Evolutionary conservation across 2,113 vertebrate genomes (phyloP).

Genomic region (Illadopsis cleaveri): DNA sequence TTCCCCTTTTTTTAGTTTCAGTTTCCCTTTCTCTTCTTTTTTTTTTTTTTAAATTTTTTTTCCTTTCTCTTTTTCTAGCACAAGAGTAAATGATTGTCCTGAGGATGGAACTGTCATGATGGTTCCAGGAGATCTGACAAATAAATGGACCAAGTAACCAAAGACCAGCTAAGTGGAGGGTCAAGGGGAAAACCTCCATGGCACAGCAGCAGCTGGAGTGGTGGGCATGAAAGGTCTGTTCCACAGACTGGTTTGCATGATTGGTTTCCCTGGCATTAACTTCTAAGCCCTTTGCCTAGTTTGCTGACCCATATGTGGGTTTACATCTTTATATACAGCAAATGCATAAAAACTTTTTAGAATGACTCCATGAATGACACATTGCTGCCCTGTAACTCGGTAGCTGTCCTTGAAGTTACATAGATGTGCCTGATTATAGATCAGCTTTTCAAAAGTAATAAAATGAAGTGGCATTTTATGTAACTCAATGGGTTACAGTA

Average conservation of each 20-base stretch:
- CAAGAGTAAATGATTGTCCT: not conserved
- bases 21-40: not conserved
- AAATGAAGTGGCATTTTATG: constrained; percentile 44
- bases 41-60: no score
- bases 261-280: not conserved
- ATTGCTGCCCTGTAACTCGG: not conserved
- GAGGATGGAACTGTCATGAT: not conserved
- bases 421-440: constrained; percentile 30
- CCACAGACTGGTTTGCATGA: not conserved
- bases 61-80: not conserved
- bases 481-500: constrained; percentile 60
- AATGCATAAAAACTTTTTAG: not conserved
- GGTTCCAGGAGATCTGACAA: not conserved
- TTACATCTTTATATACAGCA: not conserved
- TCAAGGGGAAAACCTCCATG: not conserved
- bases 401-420: not conserved
- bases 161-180: accelerated
- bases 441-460: constrained; percentile 28
- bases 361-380: not conserved
- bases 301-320: not conserved
- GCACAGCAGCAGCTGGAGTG: not conserved
- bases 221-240: not conserved
- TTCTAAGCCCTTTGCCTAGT: not conserved
- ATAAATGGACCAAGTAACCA: not conserved
- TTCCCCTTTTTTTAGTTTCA: not conserved